Percentiles rank a stretch among this genome's conserved stretches.
Conservation (phyloP, 2,888 invertebrate genomes). For the Drosophila merina region DNA sequence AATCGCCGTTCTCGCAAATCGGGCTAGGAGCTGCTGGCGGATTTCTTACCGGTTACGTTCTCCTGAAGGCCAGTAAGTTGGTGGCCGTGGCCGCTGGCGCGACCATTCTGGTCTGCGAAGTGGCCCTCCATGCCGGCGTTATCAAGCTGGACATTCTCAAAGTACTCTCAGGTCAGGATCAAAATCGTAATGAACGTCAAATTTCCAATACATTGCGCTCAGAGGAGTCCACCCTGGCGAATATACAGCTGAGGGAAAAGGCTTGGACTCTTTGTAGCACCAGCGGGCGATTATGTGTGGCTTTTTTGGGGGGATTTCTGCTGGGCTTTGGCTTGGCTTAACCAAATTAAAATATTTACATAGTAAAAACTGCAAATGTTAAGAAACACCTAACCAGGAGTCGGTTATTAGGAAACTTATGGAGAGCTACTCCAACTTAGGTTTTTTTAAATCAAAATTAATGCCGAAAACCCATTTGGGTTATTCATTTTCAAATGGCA, state of each 20-base stretch:
- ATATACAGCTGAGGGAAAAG: slow-evolving; percentile 2
- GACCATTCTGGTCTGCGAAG: slow-evolving; percentile 30
- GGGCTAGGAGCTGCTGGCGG: slow-evolving; percentile 43
- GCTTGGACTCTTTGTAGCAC: background rate
- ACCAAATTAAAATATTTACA: slow-evolving; percentile 18
- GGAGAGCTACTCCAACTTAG: background rate
- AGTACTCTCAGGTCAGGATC: background rate
- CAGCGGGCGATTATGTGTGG: slow-evolving; percentile 40
- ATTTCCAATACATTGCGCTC: background rate
- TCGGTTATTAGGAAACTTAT: background rate
- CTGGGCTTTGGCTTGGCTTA: slow-evolving; percentile 58
- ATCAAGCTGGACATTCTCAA: slow-evolving; percentile 19
- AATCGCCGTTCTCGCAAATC: slow-evolving; percentile 59
- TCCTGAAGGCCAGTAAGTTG: slow-evolving; percentile 49
- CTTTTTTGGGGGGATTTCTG: slow-evolving; percentile 58
- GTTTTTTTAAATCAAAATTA: background rate
- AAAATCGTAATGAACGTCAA: background rate
- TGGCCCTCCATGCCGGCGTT: slow-evolving; percentile 43
- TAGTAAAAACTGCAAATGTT: slow-evolving; percentile 10
- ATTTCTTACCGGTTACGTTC: slow-evolving; percentile 37
- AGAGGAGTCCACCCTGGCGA: background rate
- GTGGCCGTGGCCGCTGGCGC: slow-evolving; percentile 46
- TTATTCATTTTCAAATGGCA: slow-evolving; percentile 11
- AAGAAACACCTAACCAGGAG: background rate
- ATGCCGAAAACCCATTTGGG: background rate